A percentile compares a stretch with the other conserved stretches of the same genome.
Conservation (phyloP, 2,113 vertebrate species). For the Phrynosoma platyrhinos region DNA sequence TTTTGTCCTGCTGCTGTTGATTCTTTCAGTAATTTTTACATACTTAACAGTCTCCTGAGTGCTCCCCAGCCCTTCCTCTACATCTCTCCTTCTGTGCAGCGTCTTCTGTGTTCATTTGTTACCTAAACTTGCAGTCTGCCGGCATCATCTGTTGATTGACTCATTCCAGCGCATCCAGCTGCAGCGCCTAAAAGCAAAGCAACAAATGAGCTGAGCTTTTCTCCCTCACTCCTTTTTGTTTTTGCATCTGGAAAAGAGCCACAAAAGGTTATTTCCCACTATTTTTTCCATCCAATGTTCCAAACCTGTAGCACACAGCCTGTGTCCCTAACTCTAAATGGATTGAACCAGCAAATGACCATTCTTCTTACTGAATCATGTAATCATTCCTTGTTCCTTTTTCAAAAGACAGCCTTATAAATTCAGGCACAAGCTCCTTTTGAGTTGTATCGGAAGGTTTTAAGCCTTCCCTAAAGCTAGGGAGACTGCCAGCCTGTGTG, state of each 20-base stretch:
- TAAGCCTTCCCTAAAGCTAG: neutral
- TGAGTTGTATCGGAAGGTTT: neutral
- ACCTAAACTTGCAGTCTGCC: slow-evolving; percentile 34
- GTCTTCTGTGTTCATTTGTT: slow-evolving; percentile 11
- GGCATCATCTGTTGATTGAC: slow-evolving; percentile 46
- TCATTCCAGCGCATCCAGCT: slow-evolving; percentile 54
- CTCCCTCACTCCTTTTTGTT: too few species aligned
- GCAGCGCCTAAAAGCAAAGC: slow-evolving; percentile 51
- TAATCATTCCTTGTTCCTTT: neutral
- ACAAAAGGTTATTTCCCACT: slow-evolving; percentile 57
- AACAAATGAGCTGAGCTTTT: slow-evolving; percentile 31
- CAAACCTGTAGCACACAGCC: neutral
- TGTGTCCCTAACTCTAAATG: slow-evolving; percentile 19
- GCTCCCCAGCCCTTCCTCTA: slow-evolving; percentile 2
- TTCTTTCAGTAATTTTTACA: slow-evolving; percentile 36
- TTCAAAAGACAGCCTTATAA: too few species aligned
- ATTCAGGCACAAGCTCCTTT: neutral
- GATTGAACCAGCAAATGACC: slow-evolving; percentile 9
- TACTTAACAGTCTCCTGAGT: slow-evolving; percentile 1
- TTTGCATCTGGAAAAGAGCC: slow-evolving; percentile 57
- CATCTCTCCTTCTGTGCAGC: slow-evolving; percentile 16
- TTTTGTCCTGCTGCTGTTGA: slow-evolving; percentile 34
- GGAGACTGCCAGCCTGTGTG: neutral
- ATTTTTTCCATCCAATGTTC: slow-evolving; percentile 38
- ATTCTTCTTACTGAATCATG: rapidly evolving